A percentile compares a stretch with the other conserved stretches of the same genome.
Conservation (phyloP, 2,797 vertebrate genomes). For the Bucorvus abyssinicus region DNA sequence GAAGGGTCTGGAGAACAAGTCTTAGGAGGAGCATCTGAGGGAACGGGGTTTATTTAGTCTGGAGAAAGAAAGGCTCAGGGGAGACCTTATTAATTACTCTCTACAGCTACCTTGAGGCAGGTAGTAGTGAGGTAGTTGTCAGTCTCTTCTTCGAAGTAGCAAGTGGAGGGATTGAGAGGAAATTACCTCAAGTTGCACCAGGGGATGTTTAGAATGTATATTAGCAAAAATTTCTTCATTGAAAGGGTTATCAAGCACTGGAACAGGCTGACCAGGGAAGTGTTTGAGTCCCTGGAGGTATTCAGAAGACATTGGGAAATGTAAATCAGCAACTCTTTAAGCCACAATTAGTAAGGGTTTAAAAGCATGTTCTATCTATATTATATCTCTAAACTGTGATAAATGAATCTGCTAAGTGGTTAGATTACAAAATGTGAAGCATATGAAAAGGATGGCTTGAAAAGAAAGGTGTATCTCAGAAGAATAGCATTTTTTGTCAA, state of each 20-base stretch:
- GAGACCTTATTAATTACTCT: neutral
- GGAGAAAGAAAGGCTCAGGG: neutral
- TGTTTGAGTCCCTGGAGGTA: accelerated
- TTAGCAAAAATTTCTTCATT: neutral
- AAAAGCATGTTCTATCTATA: neutral
- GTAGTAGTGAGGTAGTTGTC: accelerated
- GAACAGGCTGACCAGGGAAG: neutral
- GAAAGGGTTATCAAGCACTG: neutral
- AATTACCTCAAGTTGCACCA: neutral
- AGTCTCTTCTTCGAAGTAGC: neutral
- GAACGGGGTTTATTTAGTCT: neutral
- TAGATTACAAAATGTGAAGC: neutral
- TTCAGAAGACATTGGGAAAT: neutral
- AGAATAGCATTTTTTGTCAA: neutral
- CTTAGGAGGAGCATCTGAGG: accelerated
- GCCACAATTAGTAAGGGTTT: neutral
- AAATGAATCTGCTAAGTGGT: neutral
- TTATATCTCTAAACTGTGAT: neutral
- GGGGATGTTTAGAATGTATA: neutral
- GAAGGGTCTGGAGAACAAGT: neutral
- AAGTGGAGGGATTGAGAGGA: neutral
- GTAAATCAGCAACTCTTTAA: neutral
- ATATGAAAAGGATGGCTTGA: neutral
- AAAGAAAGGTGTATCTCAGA: neutral
- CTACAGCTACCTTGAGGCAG: neutral